phyloP scores from a whole-genome alignment of 2,113 vertebrate genomes.

The Anthoscopus minutus region DNA sequence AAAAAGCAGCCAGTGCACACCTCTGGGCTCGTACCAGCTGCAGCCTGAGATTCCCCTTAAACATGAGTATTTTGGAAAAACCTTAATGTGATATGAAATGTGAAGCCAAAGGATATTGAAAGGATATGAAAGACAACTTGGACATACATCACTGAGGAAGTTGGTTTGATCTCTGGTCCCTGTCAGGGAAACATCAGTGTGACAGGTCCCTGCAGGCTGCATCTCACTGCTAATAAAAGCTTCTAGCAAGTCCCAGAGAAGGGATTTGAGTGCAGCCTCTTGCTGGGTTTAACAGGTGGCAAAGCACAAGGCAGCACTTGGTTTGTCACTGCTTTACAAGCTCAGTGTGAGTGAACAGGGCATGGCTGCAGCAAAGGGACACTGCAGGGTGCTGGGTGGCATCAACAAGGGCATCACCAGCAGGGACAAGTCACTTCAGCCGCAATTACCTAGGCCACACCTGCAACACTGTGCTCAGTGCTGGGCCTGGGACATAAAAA shows the following conservation, averaged over 20 bases:
- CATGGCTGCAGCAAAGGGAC: not conserved
- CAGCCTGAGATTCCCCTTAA: not conserved
- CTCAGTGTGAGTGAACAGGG: not conserved
- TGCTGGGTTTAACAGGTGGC: not conserved
- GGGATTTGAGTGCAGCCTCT: not conserved
- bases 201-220: not conserved
- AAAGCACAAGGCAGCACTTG: not conserved
- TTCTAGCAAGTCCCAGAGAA: not conserved
- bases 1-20: not conserved
- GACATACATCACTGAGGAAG: not conserved
- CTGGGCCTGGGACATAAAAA: not conserved
- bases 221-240: not conserved
- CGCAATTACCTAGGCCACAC: too few species aligned
- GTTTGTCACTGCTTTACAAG: not conserved
- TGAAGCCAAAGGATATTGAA: not conserved
- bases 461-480: not conserved
- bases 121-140: not conserved
- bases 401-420: not conserved
- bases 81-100: not conserved
- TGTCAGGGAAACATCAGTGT: not conserved
- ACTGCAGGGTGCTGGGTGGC: not conserved
- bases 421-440: too few species aligned
- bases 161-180: conserved; percentile 18
- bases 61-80: not conserved
- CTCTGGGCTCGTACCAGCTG: not conserved